A percentile compares a stretch with the other conserved stretches of the same genome.
These are phyloP conservation scores for Pimephales promelas DNA, from an alignment of 2,113 vertebrate genomes.

Conservation along the genomic window DNA sequence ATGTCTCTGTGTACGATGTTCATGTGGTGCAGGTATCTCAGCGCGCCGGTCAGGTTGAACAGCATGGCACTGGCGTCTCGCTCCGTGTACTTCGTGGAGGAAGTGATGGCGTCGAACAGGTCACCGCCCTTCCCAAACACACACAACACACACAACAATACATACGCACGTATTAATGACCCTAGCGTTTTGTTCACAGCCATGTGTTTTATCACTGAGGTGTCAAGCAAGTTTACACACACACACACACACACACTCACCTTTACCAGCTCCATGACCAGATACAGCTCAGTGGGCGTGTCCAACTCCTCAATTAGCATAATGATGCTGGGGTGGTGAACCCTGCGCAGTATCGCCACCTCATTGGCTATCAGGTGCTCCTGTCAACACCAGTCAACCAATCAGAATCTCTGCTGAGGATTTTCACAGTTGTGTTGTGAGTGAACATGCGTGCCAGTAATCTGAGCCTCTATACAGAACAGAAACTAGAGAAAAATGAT, in stretches of 20 bases:
- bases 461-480: no score
- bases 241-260: slow-evolving; percentile 60
- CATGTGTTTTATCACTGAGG: no score
- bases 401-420: not conserved
- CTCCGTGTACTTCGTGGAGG: slow-evolving; percentile 96
- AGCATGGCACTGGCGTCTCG: slow-evolving; percentile 96
- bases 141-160: slow-evolving; percentile 1
- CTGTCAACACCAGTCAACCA: slow-evolving; percentile 67
- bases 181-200: no score
- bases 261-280: slow-evolving; percentile 99
- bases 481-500: no score
- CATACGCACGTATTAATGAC: no score
- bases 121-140: slow-evolving; percentile 85
- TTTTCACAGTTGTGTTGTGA: not conserved
- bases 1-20: slow-evolving; percentile 97
- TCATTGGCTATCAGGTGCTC: slow-evolving; percentile 98
- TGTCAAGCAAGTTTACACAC: no score
- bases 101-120: slow-evolving; percentile 97
- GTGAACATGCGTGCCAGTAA: not conserved
- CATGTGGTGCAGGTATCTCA: slow-evolving; percentile 92
- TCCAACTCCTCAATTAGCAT: slow-evolving; percentile 96
- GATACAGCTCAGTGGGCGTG: slow-evolving; percentile 88
- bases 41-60: slow-evolving; percentile 90
- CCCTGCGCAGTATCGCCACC: slow-evolving; percentile 88
- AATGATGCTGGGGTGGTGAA: slow-evolving; percentile 97